phyloP scores from a whole-genome alignment of 2,888 invertebrate species.

The Zaprionus bogoriensis region DNA sequence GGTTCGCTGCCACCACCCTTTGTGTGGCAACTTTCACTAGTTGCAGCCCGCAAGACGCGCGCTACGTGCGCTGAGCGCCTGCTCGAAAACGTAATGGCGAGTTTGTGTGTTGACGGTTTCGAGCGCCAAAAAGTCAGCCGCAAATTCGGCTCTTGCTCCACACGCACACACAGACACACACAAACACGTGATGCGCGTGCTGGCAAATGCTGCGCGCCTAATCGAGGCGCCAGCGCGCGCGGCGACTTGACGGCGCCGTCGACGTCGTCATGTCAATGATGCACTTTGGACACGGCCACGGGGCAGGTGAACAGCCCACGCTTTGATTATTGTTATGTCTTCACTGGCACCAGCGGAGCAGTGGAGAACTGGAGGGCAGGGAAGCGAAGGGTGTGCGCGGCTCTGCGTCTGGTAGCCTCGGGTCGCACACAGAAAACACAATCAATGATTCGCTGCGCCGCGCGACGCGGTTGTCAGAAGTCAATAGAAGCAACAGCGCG shows the following conservation, averaged over 20 bases:
- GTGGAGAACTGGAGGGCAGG: neutral
- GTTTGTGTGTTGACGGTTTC: conserved; percentile 74
- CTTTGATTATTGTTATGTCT: conserved; percentile 25
- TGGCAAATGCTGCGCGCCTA: conserved; percentile 64
- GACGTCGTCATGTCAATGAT: conserved; percentile 52
- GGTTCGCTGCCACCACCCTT: neutral
- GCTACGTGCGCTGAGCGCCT: conserved; percentile 58
- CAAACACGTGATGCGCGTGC: neutral
- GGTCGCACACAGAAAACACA: conserved; percentile 37
- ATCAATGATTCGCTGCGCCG: conserved; percentile 69
- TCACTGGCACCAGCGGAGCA: conserved; percentile 12
- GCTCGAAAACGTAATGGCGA: conserved; percentile 75
- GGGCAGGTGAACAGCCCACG: conserved; percentile 33
- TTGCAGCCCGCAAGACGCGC: neutral
- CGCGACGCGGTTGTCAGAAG: conserved; percentile 70
- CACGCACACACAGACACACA: neutral
- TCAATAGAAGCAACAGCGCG: conserved; percentile 42
- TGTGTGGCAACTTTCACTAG: conserved; percentile 24
- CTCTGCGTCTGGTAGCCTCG: neutral
- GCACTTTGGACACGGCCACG: conserved; percentile 40
- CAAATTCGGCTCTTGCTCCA: neutral
- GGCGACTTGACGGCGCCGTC: conserved; percentile 76
- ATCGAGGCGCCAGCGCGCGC: conserved; percentile 76
- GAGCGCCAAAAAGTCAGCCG: conserved; percentile 57
- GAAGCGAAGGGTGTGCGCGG: neutral